Conservation (phyloP, 2,888 invertebrate species). For the Dendrolimus pini region DNA sequence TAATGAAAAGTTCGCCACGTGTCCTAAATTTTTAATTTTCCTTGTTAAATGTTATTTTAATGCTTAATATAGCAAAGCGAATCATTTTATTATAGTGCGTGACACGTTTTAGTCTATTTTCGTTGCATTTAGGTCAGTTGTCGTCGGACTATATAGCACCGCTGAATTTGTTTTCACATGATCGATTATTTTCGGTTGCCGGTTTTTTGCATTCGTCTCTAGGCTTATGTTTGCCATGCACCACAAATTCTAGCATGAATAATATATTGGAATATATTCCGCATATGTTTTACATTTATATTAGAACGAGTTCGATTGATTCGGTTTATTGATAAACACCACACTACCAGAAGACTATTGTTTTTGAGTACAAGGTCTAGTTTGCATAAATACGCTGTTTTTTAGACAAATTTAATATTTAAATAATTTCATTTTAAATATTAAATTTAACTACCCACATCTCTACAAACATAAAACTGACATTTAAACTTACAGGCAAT, state of each 20-base stretch:
- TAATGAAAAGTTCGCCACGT: conserved; percentile 66
- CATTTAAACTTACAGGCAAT: no score
- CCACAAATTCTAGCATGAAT: neutral
- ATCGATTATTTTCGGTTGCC: conserved; percentile 45
- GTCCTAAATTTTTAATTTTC: conserved; percentile 57
- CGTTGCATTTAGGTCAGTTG: conserved; percentile 1
- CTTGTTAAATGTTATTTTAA: conserved; percentile 22
- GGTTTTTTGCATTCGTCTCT: conserved; percentile 18
- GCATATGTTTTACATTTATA: no score
- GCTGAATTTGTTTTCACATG: conserved; percentile 36
- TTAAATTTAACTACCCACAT: no score
- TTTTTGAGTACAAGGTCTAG: no score
- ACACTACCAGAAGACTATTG: no score
- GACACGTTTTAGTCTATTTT: conserved; percentile 8
- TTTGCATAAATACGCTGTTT: no score
- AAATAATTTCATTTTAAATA: no score
- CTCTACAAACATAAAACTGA: no score
- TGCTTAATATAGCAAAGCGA: conserved; percentile 10
- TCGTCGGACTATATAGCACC: conserved; percentile 6
- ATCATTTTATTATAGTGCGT: conserved; percentile 6
- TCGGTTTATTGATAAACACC: no score
- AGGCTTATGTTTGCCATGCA: neutral
- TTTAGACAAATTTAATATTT: no score
- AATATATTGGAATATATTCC: neutral
- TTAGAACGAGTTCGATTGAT: no score